phyloP scores from a whole-genome alignment of 1,140 invertebrate genomes.

The Medauroidea extradentata region DNA sequence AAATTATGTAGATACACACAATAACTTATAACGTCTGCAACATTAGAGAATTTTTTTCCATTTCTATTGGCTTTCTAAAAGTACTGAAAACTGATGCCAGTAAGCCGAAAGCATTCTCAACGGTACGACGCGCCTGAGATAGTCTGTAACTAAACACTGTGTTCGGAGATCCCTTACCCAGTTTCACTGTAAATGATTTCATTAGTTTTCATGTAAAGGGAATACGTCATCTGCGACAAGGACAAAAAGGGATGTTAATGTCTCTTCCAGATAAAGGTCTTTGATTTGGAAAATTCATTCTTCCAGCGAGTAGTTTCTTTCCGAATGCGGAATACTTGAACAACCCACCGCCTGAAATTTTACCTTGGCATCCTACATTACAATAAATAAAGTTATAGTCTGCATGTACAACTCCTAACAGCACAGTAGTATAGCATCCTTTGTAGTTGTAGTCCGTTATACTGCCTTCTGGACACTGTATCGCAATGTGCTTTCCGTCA shows the following conservation, averaged over 20 bases:
- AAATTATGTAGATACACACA: slow-evolving; percentile 15
- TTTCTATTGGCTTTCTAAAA: slow-evolving; percentile 16
- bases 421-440: no score
- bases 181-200: slow-evolving; percentile 27
- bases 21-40: slow-evolving; percentile 27
- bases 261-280: slow-evolving; percentile 18
- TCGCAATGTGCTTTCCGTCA: slow-evolving; percentile 32
- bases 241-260: slow-evolving; percentile 20
- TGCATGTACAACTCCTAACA: no score
- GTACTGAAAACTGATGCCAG: slow-evolving; percentile 17
- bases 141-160: slow-evolving; percentile 31
- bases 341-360: no score
- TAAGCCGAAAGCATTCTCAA: slow-evolving; percentile 45
- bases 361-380: no score
- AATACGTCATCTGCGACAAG: slow-evolving; percentile 40
- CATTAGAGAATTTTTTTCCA: slow-evolving; percentile 21
- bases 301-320: neutral
- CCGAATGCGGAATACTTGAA: neutral
- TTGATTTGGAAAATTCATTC: slow-evolving; percentile 30
- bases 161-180: slow-evolving; percentile 20
- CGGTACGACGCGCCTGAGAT: slow-evolving; percentile 28
- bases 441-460: no score
- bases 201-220: slow-evolving; percentile 26
- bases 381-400: no score
- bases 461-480: no score